phyloP scores from a whole-genome alignment of 2,113 vertebrate genomes.

The Hippocampus guttulatus region DNA sequence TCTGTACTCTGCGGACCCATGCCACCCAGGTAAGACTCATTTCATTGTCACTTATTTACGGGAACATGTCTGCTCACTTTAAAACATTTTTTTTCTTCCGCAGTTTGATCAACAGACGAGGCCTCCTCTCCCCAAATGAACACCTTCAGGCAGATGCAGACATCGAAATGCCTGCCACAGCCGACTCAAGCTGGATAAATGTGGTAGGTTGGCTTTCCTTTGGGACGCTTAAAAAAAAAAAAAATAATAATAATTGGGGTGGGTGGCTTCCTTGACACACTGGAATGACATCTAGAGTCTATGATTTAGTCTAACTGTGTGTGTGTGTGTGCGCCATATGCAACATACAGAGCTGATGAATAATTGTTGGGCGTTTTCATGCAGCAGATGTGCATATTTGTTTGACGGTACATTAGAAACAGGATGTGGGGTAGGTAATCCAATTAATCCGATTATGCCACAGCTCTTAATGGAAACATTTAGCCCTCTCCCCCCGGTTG shows the following conservation, averaged over 20 bases:
- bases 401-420: not conserved
- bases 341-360: not conserved
- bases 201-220: constrained; percentile 79
- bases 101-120: constrained; percentile 92
- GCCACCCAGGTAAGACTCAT: constrained; percentile 81
- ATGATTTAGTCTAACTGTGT: too few relatives aligned
- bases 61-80: not conserved
- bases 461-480: not conserved
- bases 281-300: too few relatives aligned
- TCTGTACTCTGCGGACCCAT: constrained; percentile 88
- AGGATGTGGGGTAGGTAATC: not conserved
- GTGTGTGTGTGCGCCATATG: too few relatives aligned
- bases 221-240: not conserved
- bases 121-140: constrained; percentile 78
- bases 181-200: constrained; percentile 77
- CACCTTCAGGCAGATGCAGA: constrained; percentile 61
- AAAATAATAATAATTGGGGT: too few relatives aligned
- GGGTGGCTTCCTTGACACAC: too few relatives aligned
- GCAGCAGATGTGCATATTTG: not conserved
- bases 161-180: constrained; percentile 67
- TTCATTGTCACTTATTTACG: not conserved
- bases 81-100: not conserved
- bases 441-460: not conserved
- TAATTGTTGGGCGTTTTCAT: constrained; percentile 2
- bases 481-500: not conserved